Conservation (phyloP, 2,113 vertebrate genomes). For the Campylomormyrus tamandua region DNA sequence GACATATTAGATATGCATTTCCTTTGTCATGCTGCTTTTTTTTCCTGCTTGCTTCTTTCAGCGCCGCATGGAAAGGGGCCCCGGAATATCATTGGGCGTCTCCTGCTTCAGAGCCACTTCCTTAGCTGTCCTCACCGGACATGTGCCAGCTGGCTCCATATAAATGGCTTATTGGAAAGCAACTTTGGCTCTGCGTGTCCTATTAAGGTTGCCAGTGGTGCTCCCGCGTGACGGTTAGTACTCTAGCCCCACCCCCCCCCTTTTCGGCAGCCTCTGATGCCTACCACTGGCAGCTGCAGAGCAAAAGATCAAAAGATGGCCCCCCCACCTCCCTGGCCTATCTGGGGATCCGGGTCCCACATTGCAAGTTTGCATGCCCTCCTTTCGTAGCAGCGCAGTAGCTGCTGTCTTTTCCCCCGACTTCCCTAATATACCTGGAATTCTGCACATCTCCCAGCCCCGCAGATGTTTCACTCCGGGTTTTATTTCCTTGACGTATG, state of each 20-base stretch:
- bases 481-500: slow-evolving; percentile 44
- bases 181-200: not conserved
- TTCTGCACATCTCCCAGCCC: slow-evolving; percentile 26
- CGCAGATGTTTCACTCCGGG: slow-evolving; percentile 30
- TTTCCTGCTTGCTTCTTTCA: not conserved
- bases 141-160: not conserved
- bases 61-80: not conserved
- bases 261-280: not conserved
- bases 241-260: not conserved
- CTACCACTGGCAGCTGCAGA: not conserved
- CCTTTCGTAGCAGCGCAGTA: not conserved
- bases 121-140: not conserved
- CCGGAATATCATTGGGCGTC: not conserved
- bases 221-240: not conserved
- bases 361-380: not conserved
- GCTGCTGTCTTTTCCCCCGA: slow-evolving; percentile 6
- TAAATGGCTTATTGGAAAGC: slow-evolving; percentile 3
- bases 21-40: not conserved
- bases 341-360: not conserved
- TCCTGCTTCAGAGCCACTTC: not conserved
- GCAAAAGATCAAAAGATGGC: not conserved
- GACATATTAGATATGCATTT: not conserved
- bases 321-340: not conserved
- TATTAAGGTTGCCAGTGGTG: not conserved
- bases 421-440: slow-evolving; percentile 14